Evolutionary conservation across 2,797 vertebrate genomes (phyloP), one percentile per base, ranked within the genome.

Genomic region (Chanos chanos): DNA sequence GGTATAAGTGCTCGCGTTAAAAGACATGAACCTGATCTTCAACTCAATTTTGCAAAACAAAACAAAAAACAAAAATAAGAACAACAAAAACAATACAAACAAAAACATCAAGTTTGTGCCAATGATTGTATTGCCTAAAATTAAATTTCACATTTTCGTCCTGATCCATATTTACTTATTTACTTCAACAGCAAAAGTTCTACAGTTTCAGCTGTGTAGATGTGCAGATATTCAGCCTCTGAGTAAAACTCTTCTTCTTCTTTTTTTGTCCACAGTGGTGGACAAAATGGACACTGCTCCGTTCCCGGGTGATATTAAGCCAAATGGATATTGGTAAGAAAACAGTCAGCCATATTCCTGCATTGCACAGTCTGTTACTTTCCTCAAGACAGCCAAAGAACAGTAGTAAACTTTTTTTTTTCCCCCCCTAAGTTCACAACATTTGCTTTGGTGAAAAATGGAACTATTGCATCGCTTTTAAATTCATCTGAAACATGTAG

Each of bases 91-190:
- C 22, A 40, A 22, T 9, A 16, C 31, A 30, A 70, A 61, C 28
- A 40, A 61, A 22, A 34, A 31, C 31, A 7, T 43, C 7, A 22
- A 19, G 34, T 69, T 66, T 61, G 62, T 62, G 62, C 60, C 44
- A 60, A 48, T 37, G 53, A 57, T 64, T 70, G 67, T 66, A 72
- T 72, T 66, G 50, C 66, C 69, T 64, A 54, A 50, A 66, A 61
- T 63, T 19, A 54, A 6, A 19, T 58, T 72, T 75, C 66, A 75
- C 69, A 72, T 66, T 72, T 47, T n/a, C 21, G 40, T 57, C 41
- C 65, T 41, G 10, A 41, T 56, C 40, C 57, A 59, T 49, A 21
- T 22, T 40, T 33, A 57, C 45, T 39, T 45, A n/a, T n/a, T n/a
- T n/a, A n/a, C n/a, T n/a, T n/a, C n/a, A n/a, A n/a, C n/a, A n/a